Percentiles rank a stretch among this genome's conserved stretches.
These are phyloP conservation scores for Rhamphomyia laevipes DNA, from an alignment of 2,888 invertebrate species.

Conservation along the genomic window DNA sequence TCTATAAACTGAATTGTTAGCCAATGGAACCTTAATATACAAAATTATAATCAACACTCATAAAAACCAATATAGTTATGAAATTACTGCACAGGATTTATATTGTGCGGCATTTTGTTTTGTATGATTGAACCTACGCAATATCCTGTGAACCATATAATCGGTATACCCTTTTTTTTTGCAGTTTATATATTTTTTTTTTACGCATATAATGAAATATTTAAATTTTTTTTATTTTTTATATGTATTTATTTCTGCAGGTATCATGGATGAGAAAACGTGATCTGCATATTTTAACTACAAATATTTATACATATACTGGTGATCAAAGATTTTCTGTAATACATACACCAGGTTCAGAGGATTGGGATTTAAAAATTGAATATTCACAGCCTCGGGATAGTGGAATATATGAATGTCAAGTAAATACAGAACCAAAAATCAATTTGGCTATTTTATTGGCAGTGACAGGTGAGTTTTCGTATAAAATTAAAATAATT, in stretches of 20 bases:
- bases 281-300: constrained; percentile 68
- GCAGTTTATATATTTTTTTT: too few species aligned
- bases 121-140: too few species aligned
- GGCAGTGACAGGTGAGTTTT: constrained; percentile 60
- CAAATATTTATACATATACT: constrained; percentile 75
- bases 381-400: constrained; percentile 74
- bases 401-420: constrained; percentile 78
- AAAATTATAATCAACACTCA: too few species aligned
- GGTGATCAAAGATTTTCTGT: constrained; percentile 79
- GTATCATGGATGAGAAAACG: constrained; percentile 38
- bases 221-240: neutral
- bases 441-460: constrained; percentile 73
- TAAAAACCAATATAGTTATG: too few species aligned
- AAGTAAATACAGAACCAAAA: constrained; percentile 83
- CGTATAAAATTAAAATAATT: neutral
- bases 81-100: too few species aligned
- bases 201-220: neutral
- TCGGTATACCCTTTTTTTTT: too few species aligned
- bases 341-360: constrained; percentile 67
- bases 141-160: too few species aligned
- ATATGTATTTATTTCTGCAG: constrained; percentile 14
- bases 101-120: too few species aligned
- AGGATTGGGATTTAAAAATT: constrained; percentile 78
- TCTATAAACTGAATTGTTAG: too few species aligned
- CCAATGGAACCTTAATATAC: too few species aligned